phyloP scores from a whole-genome alignment of 92 coral and sea anemone species.

The Siderastrea siderea region DNA sequence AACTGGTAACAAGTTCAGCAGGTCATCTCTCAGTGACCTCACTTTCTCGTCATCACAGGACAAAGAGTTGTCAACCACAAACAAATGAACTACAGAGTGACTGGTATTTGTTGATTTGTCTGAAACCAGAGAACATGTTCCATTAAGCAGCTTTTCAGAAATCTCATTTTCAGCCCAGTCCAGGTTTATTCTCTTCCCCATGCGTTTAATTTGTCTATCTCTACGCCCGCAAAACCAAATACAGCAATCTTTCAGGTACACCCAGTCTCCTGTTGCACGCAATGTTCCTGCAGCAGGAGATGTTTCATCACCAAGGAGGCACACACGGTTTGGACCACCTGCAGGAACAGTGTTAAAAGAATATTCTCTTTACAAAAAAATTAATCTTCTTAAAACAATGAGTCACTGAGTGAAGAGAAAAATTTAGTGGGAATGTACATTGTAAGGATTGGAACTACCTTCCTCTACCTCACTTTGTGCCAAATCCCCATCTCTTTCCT shows the following conservation, averaged over 20 bases:
- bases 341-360: background rate
- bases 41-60: background rate
- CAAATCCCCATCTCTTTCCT: too few relatives aligned
- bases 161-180: slow-evolving; percentile 78
- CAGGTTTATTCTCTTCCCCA: slow-evolving; percentile 80
- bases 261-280: slow-evolving; percentile 94
- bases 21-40: slow-evolving; percentile 9
- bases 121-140: slow-evolving; percentile 59
- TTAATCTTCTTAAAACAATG: too few relatives aligned
- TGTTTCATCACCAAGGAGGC: slow-evolving; percentile 83
- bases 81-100: slow-evolving; percentile 59
- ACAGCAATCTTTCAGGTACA: slow-evolving; percentile 59
- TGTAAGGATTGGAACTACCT: too few relatives aligned
- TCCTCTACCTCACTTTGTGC: too few relatives aligned
- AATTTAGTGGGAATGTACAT: too few relatives aligned
- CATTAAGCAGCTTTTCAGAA: slow-evolving; percentile 49
- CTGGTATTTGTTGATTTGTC: slow-evolving; percentile 10
- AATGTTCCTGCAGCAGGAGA: slow-evolving; percentile 50
- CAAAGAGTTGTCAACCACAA: slow-evolving; percentile 49
- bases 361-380: background rate
- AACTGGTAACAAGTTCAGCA: slow-evolving; percentile 66
- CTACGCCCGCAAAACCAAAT: slow-evolving; percentile 90
- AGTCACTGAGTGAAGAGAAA: too few relatives aligned
- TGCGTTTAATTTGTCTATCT: slow-evolving; percentile 88
- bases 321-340: slow-evolving; percentile 92